These are phyloP conservation scores for Pangasius djambal DNA, from an alignment of 2,797 vertebrate species.

Conservation along the genomic window DNA sequence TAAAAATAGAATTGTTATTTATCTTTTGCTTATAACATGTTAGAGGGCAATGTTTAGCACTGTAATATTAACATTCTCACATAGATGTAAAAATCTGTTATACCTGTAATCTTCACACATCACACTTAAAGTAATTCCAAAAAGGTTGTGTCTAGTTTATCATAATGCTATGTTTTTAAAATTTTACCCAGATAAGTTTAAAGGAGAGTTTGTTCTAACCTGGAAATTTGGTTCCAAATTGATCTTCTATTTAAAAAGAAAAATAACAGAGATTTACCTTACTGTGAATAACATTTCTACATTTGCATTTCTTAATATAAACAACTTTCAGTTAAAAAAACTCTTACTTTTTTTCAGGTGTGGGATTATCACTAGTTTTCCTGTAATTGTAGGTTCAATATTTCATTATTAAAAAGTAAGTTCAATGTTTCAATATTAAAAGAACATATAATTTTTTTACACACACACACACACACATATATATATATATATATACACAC, in stretches of 20 bases:
- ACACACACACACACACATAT: not conserved
- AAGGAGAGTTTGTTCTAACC: slow-evolving; percentile 6
- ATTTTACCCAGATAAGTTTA: not conserved
- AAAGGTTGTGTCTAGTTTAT: not conserved
- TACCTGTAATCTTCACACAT: not conserved
- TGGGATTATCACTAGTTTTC: not conserved
- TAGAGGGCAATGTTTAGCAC: not conserved
- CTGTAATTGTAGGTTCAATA: not conserved
- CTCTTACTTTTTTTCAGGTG: slow-evolving; percentile 23
- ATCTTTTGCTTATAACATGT: not conserved
- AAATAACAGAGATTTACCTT: not conserved
- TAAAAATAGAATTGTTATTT: not conserved
- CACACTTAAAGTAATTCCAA: not conserved
- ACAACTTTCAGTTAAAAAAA: not conserved
- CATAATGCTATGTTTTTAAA: not conserved
- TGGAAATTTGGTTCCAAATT: slow-evolving; percentile 34
- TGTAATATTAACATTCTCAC: not conserved
- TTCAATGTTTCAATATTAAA: not conserved
- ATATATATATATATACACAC: no score
- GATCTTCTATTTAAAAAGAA: slow-evolving; percentile 26
- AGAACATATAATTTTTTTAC: not conserved
- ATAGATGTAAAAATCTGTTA: not conserved
- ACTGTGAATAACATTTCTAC: not conserved
- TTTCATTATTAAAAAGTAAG: not conserved
- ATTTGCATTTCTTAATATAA: not conserved